These are phyloP conservation scores for Microcebus griseorufus DNA, from an alignment of 2,113 vertebrate species.

Conservation along the genomic window DNA sequence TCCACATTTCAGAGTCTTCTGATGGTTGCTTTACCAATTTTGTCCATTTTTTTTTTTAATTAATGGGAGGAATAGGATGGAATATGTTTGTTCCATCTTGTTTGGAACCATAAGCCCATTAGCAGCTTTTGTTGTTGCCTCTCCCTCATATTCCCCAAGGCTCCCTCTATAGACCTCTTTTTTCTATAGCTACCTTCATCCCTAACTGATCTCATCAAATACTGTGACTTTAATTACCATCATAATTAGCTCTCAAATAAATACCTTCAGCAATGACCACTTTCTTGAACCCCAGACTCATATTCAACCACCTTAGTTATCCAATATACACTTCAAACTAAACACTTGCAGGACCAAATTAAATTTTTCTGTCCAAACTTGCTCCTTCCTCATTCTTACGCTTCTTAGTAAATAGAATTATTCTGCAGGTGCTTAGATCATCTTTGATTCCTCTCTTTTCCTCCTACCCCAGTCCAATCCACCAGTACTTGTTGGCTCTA, in stretches of 20 bases:
- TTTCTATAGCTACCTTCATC: not conserved
- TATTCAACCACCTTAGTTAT: not conserved
- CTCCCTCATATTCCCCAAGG: not conserved
- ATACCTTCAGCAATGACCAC: not conserved
- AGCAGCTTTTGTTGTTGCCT: not conserved
- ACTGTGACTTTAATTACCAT: not conserved
- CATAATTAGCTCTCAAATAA: not conserved
- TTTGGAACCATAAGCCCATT: not conserved
- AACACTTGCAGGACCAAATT: not conserved
- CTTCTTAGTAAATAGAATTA: slow-evolving; percentile 7
- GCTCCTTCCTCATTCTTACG: not conserved
- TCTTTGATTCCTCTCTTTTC: slow-evolving; percentile 21
- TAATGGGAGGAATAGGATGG: not conserved
- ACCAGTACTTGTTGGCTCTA: not conserved
- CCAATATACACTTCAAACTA: not conserved
- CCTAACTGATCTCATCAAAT: slow-evolving; percentile 11
- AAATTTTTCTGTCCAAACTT: not conserved
- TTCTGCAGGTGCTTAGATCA: not conserved
- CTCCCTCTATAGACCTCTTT: not conserved
- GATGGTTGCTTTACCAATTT: not conserved
- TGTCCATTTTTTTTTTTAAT: not conserved
- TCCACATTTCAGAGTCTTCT: not conserved
- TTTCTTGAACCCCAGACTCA: not conserved
- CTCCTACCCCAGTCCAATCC: not conserved
- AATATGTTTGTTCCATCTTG: not conserved